Conservation (phyloP, 2,888 invertebrate species). For the Cyrtodaria siliqua region DNA sequence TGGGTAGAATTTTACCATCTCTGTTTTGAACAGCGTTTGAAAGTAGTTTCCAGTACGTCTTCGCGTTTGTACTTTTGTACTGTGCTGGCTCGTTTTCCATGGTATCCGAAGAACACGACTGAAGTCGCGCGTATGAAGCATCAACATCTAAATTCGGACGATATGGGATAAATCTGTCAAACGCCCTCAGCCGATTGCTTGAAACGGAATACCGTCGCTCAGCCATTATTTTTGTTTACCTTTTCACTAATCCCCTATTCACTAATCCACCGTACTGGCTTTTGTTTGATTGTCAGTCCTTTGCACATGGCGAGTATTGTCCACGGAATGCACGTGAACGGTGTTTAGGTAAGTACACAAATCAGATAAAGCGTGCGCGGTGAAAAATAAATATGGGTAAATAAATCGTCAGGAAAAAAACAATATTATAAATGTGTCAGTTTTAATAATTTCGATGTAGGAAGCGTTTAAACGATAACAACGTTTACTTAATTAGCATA, state of each 20-base stretch:
- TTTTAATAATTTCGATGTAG: too few species aligned
- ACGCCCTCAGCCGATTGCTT: slow-evolving; percentile 20
- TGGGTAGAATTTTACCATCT: slow-evolving; percentile 63
- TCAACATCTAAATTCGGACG: slow-evolving; percentile 70
- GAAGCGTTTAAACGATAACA: too few species aligned
- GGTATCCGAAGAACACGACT: slow-evolving; percentile 27
- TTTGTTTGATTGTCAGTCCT: too few species aligned
- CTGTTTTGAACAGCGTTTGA: slow-evolving; percentile 54
- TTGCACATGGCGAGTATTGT: too few species aligned
- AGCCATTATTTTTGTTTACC: not conserved
- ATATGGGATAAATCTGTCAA: slow-evolving; percentile 73
- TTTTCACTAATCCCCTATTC: not conserved
- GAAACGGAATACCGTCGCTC: not conserved
- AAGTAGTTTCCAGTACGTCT: slow-evolving; percentile 54
- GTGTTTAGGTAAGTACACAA: too few species aligned
- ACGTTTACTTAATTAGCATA: too few species aligned
- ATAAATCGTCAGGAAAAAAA: too few species aligned
- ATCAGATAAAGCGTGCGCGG: too few species aligned
- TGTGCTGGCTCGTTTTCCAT: slow-evolving; percentile 44
- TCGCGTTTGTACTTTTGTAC: slow-evolving; percentile 38
- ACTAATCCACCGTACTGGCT: too few species aligned
- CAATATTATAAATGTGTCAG: too few species aligned
- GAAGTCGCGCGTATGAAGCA: slow-evolving; percentile 63
- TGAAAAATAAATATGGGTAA: too few species aligned
- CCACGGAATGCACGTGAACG: too few species aligned